These are phyloP conservation scores for Trichopoda pennipes DNA, from an alignment of 2,888 invertebrate genomes.

Conservation along the genomic window DNA sequence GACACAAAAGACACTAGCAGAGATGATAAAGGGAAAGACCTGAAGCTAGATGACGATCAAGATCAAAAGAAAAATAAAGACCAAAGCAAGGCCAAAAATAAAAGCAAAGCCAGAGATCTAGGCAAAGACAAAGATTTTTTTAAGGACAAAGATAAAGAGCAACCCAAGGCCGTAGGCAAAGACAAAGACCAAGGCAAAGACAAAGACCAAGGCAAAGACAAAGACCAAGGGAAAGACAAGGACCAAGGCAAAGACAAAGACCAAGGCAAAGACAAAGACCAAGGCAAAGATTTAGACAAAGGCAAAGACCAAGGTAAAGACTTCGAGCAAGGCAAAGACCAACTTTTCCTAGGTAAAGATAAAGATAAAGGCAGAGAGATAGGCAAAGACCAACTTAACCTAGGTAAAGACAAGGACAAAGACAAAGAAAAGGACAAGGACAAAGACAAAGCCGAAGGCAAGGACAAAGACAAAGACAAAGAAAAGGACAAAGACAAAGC, in stretches of 20 bases:
- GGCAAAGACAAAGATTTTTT: not conserved
- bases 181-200: not conserved
- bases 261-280: not conserved
- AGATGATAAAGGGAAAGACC: not conserved
- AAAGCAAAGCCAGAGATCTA: not conserved
- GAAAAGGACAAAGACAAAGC: not conserved
- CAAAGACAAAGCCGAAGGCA: conserved; percentile 6
- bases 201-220: not conserved
- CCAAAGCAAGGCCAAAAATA: not conserved
- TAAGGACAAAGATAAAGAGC: not conserved
- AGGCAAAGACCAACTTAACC: too few relatives aligned
- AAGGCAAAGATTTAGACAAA: not conserved
- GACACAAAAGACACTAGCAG: not conserved
- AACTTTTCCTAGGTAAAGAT: not conserved
- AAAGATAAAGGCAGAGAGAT: not conserved
- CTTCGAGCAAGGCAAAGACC: conserved; percentile 1
- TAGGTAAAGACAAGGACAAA: not conserved
- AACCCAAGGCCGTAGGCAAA: not conserved
- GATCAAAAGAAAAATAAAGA: not conserved
- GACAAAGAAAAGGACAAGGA: conserved; percentile 14
- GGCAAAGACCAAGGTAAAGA: conserved; percentile 3
- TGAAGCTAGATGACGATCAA: not conserved
- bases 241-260: not conserved
- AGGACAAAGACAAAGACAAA: conserved; percentile 4
- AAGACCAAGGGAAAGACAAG: not conserved